Evolutionary conservation across 2,797 vertebrate genomes (phyloP).

Genomic region (Hirundo rustica): DNA sequence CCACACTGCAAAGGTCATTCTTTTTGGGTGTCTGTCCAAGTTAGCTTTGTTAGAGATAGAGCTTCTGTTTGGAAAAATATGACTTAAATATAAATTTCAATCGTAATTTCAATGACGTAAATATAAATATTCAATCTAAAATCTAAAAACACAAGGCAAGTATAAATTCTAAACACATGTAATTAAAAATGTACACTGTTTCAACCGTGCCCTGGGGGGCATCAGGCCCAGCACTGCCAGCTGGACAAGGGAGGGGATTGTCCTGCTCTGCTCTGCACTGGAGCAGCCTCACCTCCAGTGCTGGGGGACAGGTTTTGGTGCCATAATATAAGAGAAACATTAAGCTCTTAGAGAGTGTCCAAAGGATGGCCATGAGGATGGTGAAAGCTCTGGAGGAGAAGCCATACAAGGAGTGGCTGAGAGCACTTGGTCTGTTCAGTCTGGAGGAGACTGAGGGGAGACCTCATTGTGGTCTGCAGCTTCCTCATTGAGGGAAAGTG

Average conservation of each 20-base stretch:
- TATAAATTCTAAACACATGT: not conserved
- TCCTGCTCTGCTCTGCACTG: not conserved
- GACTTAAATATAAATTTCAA: not conserved
- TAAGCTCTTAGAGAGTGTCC: not conserved
- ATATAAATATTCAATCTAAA: not conserved
- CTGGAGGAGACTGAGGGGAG: not conserved
- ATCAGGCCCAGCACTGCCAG: not conserved
- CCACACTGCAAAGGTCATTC: not conserved
- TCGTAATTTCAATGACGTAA: too few relatives aligned
- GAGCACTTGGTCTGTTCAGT: not conserved
- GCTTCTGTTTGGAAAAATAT: not conserved
- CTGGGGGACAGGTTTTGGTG: not conserved
- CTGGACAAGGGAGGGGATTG: rapidly evolving
- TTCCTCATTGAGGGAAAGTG: not conserved
- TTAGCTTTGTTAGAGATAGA: not conserved
- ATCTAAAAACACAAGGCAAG: not conserved
- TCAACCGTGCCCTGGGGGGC: rapidly evolving
- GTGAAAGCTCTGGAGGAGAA: not conserved
- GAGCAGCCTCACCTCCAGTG: rapidly evolving
- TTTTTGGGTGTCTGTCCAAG: not conserved
- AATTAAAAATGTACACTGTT: not conserved
- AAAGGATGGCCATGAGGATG: rapidly evolving
- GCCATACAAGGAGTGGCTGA: not conserved
- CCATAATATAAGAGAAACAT: not conserved
- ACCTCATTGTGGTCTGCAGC: not conserved